Evolutionary conservation across 2,113 vertebrate genomes (phyloP).

Genomic region (Sisor rabdophorus): DNA sequence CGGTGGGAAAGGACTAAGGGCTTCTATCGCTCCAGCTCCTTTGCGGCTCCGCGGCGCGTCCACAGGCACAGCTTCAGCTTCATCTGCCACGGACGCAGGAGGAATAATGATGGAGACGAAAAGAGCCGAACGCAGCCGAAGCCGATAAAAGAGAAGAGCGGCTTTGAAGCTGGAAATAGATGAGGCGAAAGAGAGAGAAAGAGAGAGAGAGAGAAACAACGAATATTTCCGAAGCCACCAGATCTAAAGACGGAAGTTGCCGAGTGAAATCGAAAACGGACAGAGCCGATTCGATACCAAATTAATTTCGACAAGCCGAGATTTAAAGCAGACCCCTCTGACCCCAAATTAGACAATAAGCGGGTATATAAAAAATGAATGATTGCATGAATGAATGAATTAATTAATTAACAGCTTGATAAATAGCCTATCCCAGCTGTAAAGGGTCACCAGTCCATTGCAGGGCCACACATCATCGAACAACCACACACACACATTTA

Average conservation of each 20-base stretch:
- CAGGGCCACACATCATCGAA: no score
- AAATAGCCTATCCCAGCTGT: no score
- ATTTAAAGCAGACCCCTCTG: no score
- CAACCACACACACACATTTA: no score
- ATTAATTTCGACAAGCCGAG: background rate
- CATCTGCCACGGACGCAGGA: slow-evolving; percentile 71
- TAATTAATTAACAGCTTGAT: no score
- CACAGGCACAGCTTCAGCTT: slow-evolving; percentile 59
- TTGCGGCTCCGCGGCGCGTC: slow-evolving; percentile 59
- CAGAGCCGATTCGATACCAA: background rate
- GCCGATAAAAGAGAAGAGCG: background rate
- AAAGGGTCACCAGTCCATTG: no score
- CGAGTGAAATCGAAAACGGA: background rate
- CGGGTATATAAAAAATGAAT: no score
- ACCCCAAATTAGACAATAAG: no score
- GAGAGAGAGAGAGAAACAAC: background rate
- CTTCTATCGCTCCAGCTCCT: slow-evolving; percentile 47
- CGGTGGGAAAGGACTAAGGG: slow-evolving; percentile 47
- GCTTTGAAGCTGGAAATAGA: no score
- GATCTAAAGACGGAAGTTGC: background rate
- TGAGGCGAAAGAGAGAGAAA: background rate
- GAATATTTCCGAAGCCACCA: no score
- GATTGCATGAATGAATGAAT: no score
- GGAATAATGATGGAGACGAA: slow-evolving; percentile 56
- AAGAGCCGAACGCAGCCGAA: slow-evolving; percentile 41